Base-by-base conservation (phyloP, 2,888 invertebrate genomes). In the Nomada flava region DNA sequence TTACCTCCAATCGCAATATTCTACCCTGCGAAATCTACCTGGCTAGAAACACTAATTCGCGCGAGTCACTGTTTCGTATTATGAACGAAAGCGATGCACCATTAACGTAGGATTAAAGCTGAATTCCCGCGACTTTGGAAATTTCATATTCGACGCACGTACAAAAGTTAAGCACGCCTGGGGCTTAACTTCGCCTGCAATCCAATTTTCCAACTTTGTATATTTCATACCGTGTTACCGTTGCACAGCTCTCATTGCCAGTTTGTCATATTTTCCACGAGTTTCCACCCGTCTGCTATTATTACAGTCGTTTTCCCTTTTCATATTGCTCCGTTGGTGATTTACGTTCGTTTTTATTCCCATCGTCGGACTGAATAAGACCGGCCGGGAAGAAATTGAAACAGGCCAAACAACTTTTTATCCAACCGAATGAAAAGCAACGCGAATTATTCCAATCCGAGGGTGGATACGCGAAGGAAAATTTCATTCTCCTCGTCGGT, bases 121-220 rank as follows among this genome's bases (percentile, higher is more conserved):
- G 75, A 80, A 82, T 82, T 53, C 80, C 80, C 67, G 10, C 13
- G 80, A 53, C 80, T 68, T 67, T 23, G 59, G 10, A 50, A 82
- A 80, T 82, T 80, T 82, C 80, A 68, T 80, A 80, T 71, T 79
- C 80, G 47, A 71, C 42, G 78, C 80, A 26, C 80, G 71, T 63
- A 29, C 75, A 44, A 71, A 82, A 82, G 82, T 82, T 82, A 76
- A 82, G 75, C 76, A 68, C 76, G 42, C 59, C 71, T 23, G 53
- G 80, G 82, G 82, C 79, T 82, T 82, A 80, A 82, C 80, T 80
- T 80, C 80, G 55, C 75, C 70, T 68, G 71, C 75, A 80, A 82
- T 80, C 82, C 71, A 82, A 82, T 82, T 82, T 82, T 80, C 82
- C 44, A 82, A 82, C 82, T 82, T 80, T 80, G 62, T 80, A 70